phyloP scores from a whole-genome alignment of 2,797 vertebrate genomes.

The Enoplosus armatus region DNA sequence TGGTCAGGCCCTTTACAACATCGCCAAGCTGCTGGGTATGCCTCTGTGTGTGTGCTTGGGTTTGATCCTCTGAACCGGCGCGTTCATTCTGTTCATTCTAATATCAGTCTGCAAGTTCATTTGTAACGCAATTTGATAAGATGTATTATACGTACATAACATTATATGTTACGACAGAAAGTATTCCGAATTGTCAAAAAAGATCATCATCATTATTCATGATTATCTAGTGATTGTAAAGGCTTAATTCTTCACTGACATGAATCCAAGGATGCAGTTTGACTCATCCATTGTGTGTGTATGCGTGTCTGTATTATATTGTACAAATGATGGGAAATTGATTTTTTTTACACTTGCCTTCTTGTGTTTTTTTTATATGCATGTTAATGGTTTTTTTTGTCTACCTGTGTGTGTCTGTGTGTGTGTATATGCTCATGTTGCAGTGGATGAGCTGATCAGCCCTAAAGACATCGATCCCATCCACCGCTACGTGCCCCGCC shows the following conservation, averaged over 20 bases:
- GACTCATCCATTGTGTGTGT: neutral
- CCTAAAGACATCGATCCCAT: slow-evolving; percentile 95
- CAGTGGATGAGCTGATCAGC: slow-evolving; percentile 95
- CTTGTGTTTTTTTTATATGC: neutral
- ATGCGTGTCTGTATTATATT: neutral
- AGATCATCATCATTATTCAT: neutral
- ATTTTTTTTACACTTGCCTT: neutral
- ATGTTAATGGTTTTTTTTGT: neutral
- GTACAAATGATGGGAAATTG: neutral
- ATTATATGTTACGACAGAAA: neutral
- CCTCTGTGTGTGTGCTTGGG: slow-evolving; percentile 3
- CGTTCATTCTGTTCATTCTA: neutral
- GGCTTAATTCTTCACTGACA: neutral
- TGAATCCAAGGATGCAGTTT: neutral
- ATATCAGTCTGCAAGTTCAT: slow-evolving; percentile 1
- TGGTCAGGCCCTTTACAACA: slow-evolving; percentile 95
- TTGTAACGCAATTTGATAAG: slow-evolving; percentile 9
- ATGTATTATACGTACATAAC: neutral
- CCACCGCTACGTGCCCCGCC: slow-evolving; percentile 88
- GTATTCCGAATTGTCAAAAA: neutral
- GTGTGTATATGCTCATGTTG: slow-evolving; percentile 23
- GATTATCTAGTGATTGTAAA: neutral
- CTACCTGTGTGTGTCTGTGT: neutral
- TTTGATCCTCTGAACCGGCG: neutral
- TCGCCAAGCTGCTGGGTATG: slow-evolving; percentile 94